phyloP scores from a whole-genome alignment of 1,140 invertebrate species.

The Calliopsis andreniformis region DNA sequence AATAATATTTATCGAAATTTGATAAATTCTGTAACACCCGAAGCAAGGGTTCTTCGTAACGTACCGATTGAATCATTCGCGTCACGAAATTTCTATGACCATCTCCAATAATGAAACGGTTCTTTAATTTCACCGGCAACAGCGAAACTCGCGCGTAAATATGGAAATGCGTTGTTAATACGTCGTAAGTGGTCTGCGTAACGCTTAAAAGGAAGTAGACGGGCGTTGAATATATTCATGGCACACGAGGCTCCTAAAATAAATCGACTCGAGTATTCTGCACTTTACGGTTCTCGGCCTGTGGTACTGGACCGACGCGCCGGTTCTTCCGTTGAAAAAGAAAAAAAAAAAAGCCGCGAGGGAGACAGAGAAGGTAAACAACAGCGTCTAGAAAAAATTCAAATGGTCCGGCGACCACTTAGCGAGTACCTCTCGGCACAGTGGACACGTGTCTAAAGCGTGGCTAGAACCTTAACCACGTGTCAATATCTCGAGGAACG shows the following conservation, averaged over 20 bases:
- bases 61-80: background rate
- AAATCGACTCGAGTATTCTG: slow-evolving; percentile 59
- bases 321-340: slow-evolving; percentile 51
- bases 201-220: slow-evolving; percentile 24
- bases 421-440: slow-evolving; percentile 62
- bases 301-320: slow-evolving; percentile 36
- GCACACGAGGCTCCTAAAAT: slow-evolving; percentile 61
- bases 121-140: background rate
- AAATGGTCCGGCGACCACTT: slow-evolving; percentile 68
- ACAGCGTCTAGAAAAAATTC: slow-evolving; percentile 67
- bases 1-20: no score
- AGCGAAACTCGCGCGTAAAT: background rate
- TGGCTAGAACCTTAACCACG: slow-evolving; percentile 61
- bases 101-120: background rate
- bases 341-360: slow-evolving; percentile 46
- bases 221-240: slow-evolving; percentile 54
- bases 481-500: slow-evolving; percentile 68
- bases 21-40: no score
- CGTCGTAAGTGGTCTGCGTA: slow-evolving; percentile 4
- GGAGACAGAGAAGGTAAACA: slow-evolving; percentile 57
- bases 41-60: no score
- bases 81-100: background rate
- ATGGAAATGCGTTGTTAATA: slow-evolving; percentile 9
- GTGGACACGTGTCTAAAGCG: slow-evolving; percentile 71
- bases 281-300: slow-evolving; percentile 57